phyloP scores from a whole-genome alignment of 2,797 vertebrate genomes.

The Peromyscus eremicus region DNA sequence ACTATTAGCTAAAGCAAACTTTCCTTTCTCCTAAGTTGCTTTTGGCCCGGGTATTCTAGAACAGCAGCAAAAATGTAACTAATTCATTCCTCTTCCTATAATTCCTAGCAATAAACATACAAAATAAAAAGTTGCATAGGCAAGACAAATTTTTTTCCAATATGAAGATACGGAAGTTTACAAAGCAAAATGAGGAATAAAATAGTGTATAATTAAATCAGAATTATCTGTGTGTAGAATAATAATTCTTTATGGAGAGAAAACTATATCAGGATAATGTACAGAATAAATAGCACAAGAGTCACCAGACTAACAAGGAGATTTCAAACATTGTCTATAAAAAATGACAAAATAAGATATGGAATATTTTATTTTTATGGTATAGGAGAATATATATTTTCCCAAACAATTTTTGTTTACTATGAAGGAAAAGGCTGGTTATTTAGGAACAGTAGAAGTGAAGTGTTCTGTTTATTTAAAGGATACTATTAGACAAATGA shows the following conservation, averaged over 20 bases:
- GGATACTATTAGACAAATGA: background rate
- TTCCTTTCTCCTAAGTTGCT: background rate
- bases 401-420: background rate
- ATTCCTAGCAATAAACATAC: background rate
- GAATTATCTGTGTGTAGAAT: background rate
- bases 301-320: background rate
- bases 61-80: background rate
- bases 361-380: background rate
- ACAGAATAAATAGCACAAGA: background rate
- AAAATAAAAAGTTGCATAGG: background rate
- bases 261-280: background rate
- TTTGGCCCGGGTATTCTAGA: background rate
- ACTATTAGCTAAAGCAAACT: background rate
- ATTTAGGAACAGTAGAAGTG: constrained; percentile 21
- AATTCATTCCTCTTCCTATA: background rate
- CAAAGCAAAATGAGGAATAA: background rate
- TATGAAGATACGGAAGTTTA: background rate
- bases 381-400: constrained; percentile 1
- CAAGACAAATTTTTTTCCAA: background rate
- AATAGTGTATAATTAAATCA: background rate
- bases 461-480: background rate
- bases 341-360: background rate
- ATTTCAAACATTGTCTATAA: background rate
- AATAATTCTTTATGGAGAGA: background rate
- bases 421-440: constrained; percentile 1